phyloP scores from a whole-genome alignment of 2,888 invertebrate genomes.

The Mesorhabditis belari region DNA sequence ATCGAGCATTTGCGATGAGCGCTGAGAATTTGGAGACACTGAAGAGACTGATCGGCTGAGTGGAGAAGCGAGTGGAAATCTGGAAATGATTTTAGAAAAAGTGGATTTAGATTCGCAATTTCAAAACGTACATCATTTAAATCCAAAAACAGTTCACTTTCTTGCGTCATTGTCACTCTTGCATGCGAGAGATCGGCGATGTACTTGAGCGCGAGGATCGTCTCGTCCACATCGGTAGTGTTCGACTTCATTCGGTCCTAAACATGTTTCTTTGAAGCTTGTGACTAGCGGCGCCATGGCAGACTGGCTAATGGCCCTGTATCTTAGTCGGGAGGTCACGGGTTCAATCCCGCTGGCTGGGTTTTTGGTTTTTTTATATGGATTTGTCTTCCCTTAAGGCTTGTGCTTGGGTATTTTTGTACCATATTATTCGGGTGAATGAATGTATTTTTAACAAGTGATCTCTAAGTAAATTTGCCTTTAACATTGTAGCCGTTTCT shows the following conservation, averaged over 20 bases:
- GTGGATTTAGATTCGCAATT: no score
- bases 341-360: no score
- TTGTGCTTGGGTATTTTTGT: no score
- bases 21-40: constrained; percentile 6
- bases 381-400: no score
- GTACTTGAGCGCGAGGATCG: constrained; percentile 25
- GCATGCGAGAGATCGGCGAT: constrained; percentile 20
- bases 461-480: no score
- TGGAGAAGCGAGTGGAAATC: constrained; percentile 2
- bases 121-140: background rate
- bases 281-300: no score
- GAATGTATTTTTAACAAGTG: no score
- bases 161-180: constrained; percentile 2
- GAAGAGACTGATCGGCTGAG: constrained; percentile 8
- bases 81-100: background rate
- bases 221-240: constrained; percentile 23
- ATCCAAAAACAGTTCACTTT: background rate
- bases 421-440: no score
- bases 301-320: no score
- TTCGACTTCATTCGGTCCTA: constrained; percentile 17
- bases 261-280: no score
- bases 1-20: background rate
- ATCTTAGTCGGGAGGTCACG: no score
- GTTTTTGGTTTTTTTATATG: no score
- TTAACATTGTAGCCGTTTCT: constrained; percentile 13